Conservation (phyloP, 2,113 vertebrate species). For the Pithys albifrons region DNA sequence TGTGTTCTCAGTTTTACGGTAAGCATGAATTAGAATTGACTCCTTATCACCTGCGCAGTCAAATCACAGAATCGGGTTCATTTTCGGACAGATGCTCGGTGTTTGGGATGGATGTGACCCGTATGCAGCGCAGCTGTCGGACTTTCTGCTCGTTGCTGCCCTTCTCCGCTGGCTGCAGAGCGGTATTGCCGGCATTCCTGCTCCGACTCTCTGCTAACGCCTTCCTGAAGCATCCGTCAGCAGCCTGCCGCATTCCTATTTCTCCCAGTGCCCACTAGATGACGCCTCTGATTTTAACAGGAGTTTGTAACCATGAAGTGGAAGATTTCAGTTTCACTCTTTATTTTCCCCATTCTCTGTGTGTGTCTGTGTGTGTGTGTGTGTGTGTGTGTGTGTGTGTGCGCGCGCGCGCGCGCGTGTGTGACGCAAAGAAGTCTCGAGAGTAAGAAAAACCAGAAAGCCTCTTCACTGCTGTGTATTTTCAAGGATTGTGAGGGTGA, state of each 20-base stretch:
- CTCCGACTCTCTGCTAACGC: fast-evolving
- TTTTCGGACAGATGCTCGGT: background rate
- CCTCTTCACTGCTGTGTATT: background rate
- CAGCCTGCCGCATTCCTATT: background rate
- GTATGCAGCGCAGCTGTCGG: background rate
- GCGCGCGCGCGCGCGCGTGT: too few relatives aligned
- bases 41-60: background rate
- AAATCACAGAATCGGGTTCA: fast-evolving
- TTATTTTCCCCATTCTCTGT: fast-evolving
- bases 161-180: background rate
- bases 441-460: background rate
- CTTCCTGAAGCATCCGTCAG: fast-evolving
- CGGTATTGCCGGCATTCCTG: background rate
- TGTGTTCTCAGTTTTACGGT: fast-evolving
- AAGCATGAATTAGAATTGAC: background rate
- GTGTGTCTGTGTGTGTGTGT: too few relatives aligned
- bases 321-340: background rate
- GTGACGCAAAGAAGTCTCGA: background rate
- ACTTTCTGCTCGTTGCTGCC: background rate
- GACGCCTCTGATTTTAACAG: constrained; percentile 69
- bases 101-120: background rate
- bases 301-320: fast-evolving
- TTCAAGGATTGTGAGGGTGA: background rate
- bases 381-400: too few relatives aligned
- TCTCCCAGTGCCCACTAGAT: constrained; percentile 70